Evolutionary conservation across 2,888 invertebrate genomes (phyloP).

Genomic region (Lydus trimaculatus): DNA sequence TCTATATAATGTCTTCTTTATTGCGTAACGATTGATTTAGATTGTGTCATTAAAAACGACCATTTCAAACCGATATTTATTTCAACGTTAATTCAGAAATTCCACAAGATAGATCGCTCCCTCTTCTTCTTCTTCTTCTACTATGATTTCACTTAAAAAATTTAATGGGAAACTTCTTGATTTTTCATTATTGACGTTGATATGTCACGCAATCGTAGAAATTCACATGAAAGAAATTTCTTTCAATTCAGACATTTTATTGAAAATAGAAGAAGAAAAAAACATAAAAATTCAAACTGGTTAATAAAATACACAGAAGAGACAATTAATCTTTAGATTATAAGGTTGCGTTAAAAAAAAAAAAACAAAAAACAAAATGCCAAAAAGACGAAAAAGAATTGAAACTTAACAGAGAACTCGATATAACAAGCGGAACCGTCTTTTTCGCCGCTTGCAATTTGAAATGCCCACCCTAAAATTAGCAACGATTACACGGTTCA

Average conservation of each 20-base stretch:
- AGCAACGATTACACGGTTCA: slow-evolving; percentile 26
- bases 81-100: slow-evolving; percentile 3
- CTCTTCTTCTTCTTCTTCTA: too few species aligned
- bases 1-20: neutral
- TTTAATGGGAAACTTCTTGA: neutral
- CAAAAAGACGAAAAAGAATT: neutral
- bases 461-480: slow-evolving; percentile 27
- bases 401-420: neutral
- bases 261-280: neutral
- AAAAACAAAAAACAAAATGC: neutral
- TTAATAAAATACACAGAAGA: neutral
- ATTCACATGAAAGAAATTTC: neutral
- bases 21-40: slow-evolving; percentile 2
- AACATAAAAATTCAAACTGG: neutral
- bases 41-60: neutral
- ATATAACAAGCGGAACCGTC: slow-evolving; percentile 27
- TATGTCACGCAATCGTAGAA: slow-evolving; percentile 1
- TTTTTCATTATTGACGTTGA: slow-evolving; percentile 7
- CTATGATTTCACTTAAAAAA: neutral
- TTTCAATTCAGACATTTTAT: neutral
- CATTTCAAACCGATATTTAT: neutral
- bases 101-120: neutral
- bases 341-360: neutral
- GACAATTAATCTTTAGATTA: slow-evolving; percentile 10
- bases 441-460: slow-evolving; percentile 25